Conservation (phyloP, 2,888 invertebrate species). For the Palloptera scutellata region DNA sequence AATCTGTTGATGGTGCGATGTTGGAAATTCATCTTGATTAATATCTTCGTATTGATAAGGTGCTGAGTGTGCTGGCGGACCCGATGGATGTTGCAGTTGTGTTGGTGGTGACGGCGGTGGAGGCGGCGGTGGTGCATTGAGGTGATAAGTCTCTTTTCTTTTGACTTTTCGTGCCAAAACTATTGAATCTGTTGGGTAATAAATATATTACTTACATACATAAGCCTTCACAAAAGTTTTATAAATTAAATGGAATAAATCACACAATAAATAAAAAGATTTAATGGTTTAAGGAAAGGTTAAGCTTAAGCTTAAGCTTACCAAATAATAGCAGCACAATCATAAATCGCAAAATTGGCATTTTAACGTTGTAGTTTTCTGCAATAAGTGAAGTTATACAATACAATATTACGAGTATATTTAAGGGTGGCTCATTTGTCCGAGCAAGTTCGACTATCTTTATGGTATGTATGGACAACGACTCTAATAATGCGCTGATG, state of each 20-base stretch:
- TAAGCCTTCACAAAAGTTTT: background rate
- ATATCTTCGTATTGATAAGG: constrained; percentile 52
- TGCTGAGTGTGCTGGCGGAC: constrained; percentile 13
- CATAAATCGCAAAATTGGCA: background rate
- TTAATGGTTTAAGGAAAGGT: background rate
- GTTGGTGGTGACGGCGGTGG: constrained; percentile 18
- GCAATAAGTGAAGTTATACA: too few relatives aligned
- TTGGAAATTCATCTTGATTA: constrained; percentile 48
- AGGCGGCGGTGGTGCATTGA: constrained; percentile 24
- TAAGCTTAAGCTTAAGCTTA: constrained; percentile 9
- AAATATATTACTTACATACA: too few relatives aligned
- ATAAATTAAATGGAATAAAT: constrained; percentile 4
- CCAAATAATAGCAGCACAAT: constrained; percentile 3
- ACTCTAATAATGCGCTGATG: too few relatives aligned
- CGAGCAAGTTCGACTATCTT: too few relatives aligned
- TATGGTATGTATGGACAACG: too few relatives aligned
- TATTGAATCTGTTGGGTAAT: too few relatives aligned
- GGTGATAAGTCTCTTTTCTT: constrained; percentile 32
- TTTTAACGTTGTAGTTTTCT: too few relatives aligned
- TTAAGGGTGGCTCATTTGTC: too few relatives aligned
- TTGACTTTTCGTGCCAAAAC: constrained; percentile 38
- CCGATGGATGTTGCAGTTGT: constrained; percentile 11
- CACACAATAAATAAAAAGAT: background rate
- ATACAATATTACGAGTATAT: too few relatives aligned
- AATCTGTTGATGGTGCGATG: constrained; percentile 31